These are phyloP conservation scores for Ernsta delagoae DNA, from an alignment of 2,888 invertebrate species.

Conservation along the genomic window DNA sequence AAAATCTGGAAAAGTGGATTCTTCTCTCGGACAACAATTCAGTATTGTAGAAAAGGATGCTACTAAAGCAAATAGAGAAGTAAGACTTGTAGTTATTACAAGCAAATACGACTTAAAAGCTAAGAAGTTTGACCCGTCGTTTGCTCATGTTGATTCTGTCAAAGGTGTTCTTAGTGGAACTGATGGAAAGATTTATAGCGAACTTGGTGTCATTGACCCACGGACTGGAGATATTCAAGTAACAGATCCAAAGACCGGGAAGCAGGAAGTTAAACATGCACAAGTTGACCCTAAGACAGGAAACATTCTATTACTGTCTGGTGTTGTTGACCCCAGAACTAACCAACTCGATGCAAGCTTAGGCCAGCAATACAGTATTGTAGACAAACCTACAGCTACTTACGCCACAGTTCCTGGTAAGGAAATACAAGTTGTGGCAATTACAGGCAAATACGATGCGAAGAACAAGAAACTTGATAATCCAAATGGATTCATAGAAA, in stretches of 20 bases:
- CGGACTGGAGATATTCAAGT: constrained; percentile 82
- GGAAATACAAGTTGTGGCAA: constrained; percentile 83
- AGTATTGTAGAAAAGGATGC: constrained; percentile 88
- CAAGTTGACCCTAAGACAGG: constrained; percentile 81
- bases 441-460: constrained; percentile 85
- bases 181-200: constrained; percentile 86
- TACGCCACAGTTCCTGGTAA: constrained; percentile 71
- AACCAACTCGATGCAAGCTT: constrained; percentile 83
- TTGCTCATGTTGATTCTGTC: constrained; percentile 77
- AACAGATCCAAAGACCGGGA: constrained; percentile 74
- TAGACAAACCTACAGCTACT: constrained; percentile 83
- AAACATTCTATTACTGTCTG: constrained; percentile 61
- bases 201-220: constrained; percentile 86
- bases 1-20: constrained; percentile 87
- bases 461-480: constrained; percentile 85
- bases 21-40: constrained; percentile 87
- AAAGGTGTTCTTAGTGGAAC: constrained; percentile 82
- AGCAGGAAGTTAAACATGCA: constrained; percentile 72
- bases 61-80: constrained; percentile 86
- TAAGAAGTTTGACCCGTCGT: constrained; percentile 80
- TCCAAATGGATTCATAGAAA: constrained; percentile 83
- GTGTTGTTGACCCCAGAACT: constrained; percentile 70
- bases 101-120: constrained; percentile 85
- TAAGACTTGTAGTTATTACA: constrained; percentile 85
- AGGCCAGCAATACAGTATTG: constrained; percentile 86